Conservation (phyloP, 1,140 invertebrate species). For the Megalopta genalis region DNA sequence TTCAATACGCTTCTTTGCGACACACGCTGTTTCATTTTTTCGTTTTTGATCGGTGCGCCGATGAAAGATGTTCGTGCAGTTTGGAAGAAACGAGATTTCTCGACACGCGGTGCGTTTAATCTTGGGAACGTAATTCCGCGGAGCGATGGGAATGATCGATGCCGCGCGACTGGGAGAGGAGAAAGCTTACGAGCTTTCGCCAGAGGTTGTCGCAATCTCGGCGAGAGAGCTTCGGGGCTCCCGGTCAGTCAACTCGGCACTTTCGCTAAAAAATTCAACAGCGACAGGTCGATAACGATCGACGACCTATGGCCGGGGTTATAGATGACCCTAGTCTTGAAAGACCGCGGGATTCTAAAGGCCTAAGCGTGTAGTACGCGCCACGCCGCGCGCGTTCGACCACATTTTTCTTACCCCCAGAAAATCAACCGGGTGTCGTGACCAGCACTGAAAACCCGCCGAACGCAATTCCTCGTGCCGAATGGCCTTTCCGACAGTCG, state of each 20-base stretch:
- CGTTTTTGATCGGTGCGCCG: too few relatives aligned
- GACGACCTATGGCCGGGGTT: conserved; percentile 63
- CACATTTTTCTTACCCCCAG: conserved; percentile 19
- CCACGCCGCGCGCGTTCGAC: conserved; percentile 43
- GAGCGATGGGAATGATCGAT: too few relatives aligned
- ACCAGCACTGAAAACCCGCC: neutral
- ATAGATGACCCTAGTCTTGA: conserved; percentile 68
- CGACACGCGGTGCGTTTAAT: too few relatives aligned
- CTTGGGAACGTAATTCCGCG: too few relatives aligned
- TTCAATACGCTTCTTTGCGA: too few relatives aligned
- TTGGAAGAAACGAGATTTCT: too few relatives aligned
- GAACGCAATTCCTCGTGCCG: neutral
- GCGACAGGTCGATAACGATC: conserved; percentile 66
- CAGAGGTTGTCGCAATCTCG: conserved; percentile 13
- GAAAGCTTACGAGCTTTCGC: neutral
- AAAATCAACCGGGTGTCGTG: conserved; percentile 44
- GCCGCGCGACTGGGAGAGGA: too few relatives aligned
- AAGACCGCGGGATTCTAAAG: conserved; percentile 50
- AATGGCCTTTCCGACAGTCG: neutral
- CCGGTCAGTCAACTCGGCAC: conserved; percentile 56
- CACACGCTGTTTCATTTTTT: too few relatives aligned
- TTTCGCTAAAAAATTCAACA: conserved; percentile 65
- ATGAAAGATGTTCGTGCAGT: too few relatives aligned
- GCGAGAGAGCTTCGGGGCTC: neutral
- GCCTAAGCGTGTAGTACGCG: conserved; percentile 36